Evolutionary conservation across 1,140 invertebrate genomes (phyloP), one percentile per base, ranked within the genome.

Genomic region (Cataglyphis hispanica): DNA sequence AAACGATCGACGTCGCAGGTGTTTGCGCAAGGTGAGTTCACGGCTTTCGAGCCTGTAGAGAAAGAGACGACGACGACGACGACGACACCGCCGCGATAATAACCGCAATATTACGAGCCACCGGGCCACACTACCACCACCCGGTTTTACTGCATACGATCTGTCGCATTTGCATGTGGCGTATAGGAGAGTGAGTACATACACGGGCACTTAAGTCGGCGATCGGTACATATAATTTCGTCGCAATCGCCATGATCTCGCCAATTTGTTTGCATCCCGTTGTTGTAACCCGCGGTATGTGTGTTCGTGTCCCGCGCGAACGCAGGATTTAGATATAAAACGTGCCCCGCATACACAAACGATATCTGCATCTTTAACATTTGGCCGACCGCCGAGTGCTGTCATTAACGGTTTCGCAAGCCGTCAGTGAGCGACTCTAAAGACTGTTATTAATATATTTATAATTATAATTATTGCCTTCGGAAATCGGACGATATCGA

Each of bases 81-180:
- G 40, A 70, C 74, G 1, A 0, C 46, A 3, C 16, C 60, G 58
- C 31, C 83, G 61, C 88, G 88, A 84, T 89, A 89, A 89, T 89
- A 89, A 84, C 87, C 74, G 61, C 75, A 74, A 84, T 89, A 89
- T 89, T 89, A 89, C 87, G 85, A 63, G 70, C 64, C 83, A 86
- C 56, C 75, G 75, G 43, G 4, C 13, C 5, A 11, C 22, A 69
- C 81, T 83, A 80, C 66, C 76, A 67, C 77, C 86, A 80, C 61
- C 86, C 46, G 46, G 5, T 50, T 90, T 90, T 87, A 86, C 87
- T 88, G 75, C 16, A 50, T 50, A 61, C 22, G 89, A 90, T 90
- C 89, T 90, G 77, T 86, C 85, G 77, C 83, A 77, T 87, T 90
- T 87, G 88, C 86, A 87, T 86, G 86, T 40, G 50, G 50, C 37